Evolutionary conservation across 2,797 vertebrate species (phyloP), one percentile per base, ranked within the genome.

Genomic region (Peromyscus nudipes): DNA sequence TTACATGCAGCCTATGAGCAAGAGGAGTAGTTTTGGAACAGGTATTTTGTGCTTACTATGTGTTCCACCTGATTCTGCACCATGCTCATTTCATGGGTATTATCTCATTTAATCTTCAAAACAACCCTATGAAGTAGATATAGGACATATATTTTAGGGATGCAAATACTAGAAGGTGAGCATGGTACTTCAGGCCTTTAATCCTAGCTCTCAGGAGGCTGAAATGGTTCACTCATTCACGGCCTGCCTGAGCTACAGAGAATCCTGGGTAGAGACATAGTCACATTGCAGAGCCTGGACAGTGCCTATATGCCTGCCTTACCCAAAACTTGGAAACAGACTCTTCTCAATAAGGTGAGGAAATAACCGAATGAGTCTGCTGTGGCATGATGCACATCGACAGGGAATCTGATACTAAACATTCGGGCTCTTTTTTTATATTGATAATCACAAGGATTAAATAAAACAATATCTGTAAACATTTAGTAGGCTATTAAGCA

Each of bases 371-470:
- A 7, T 46, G 75, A 23, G 40, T n/a, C 37, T 55, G 43, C 34
- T 71, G 16, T 17, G 80, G 64, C 40, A n/a, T 2, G 40, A 90
- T 29, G 43, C 57, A n/a, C 27, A 29, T 55, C 89, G 75, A 6
- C 49, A 27, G 86, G 29, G 43, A 94, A 71, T 14, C 55, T 60
- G 65, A 80, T 43, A 93, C 25, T 17, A 13, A 94, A 57, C 27
- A 80, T 21, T 43, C 80, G 31, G 40, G 71, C 64, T 49, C 90
- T 62, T 95, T 37, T 95, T 67, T n/a, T 75, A 88, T 67, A 67
- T 5, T 13, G 17, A 29, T n/a, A 14, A 79, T 64, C 12, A 2
- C 11, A 37, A 87, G 37, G 17, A 86, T 76, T 87, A 93, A 84
- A 69, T 65, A 84, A 84, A 21, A 13, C 21, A 64, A 9, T 52